Base-by-base conservation (phyloP, 2,888 invertebrate species). In the Cerastoderma edule region DNA sequence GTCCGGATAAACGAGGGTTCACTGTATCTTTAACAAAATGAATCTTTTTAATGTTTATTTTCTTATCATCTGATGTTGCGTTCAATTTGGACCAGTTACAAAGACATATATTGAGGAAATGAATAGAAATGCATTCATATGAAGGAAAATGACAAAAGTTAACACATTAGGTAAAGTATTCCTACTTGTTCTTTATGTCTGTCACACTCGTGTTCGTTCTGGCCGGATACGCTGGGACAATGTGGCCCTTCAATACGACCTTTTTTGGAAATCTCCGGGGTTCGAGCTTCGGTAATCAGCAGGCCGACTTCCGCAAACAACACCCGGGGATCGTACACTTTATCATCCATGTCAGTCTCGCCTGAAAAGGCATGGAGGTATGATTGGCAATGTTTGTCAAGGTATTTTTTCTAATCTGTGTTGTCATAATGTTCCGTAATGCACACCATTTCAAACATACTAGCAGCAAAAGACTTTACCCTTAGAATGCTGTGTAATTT, bases 241-340 rank as follows among this genome's bases (percentile, higher is more conserved):
- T 96, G 96, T 33, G 95, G 95, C 46, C 96, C 95, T 92, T 95
- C 95, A 85, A 94, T 94, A 91, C 95, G 95, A 46, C 95, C 95
- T 85, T 95, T 94, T 73, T 87, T 86, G 6, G 91, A 90, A 16
- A 85, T 84, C 86, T 94, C 94, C 67, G 94, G 93, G 83, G 94
- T 94, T 53, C 95, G 92, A 60, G 95, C 94, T 89, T 95, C 94
- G 85, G 95, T 93, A 84, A 95, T 94, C 88, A 95, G 93, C 82
- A 95, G 93, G 70, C 95, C 95, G 85, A 95, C 92, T 91, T 95
- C 94, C 80, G 94, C 89, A 84, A 94, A 93, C 83, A 94, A 87
- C 78, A 93, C 94, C 82, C 94, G 93, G 67, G 95, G 94, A 85
- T 93, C 94, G 75, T 89, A 84, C 73, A 89, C 88, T 68, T 87